Evolutionary conservation across 2,888 invertebrate genomes (phyloP).

Genomic region (Dolichomitus sp.): DNA sequence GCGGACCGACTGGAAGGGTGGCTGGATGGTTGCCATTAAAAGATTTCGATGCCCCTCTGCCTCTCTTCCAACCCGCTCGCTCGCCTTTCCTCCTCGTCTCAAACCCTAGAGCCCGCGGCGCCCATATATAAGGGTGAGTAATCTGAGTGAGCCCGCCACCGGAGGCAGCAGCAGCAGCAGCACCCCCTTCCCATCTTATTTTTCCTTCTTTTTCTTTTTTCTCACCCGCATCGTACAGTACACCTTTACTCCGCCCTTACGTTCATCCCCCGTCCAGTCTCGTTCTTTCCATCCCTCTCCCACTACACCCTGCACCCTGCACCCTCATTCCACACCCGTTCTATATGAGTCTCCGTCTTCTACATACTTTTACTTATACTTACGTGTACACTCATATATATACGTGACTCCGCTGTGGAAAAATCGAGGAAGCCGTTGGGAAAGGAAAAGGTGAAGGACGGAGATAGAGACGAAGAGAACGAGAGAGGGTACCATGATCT

Average conservation of each 20-base stretch:
- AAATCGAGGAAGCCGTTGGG: constrained; percentile 46
- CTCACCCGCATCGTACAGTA: constrained; percentile 69
- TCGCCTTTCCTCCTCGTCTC: constrained; percentile 67
- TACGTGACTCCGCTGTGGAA: constrained; percentile 54
- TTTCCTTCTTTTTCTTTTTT: constrained; percentile 59
- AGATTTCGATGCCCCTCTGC: constrained; percentile 80
- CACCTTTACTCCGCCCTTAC: constrained; percentile 65
- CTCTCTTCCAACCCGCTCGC: constrained; percentile 48
- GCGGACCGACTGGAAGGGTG: constrained; percentile 70
- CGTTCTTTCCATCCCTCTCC: constrained; percentile 11
- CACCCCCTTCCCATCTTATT: constrained; percentile 57
- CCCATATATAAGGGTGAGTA: constrained; percentile 84
- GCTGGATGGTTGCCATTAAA: constrained; percentile 84
- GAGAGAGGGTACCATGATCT: constrained; percentile 19
- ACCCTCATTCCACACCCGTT: constrained; percentile 68
- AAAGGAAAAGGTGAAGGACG: constrained; percentile 30
- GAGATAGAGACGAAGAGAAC: constrained; percentile 32
- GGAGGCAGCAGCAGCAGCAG: constrained; percentile 34
- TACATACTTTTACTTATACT: constrained; percentile 66
- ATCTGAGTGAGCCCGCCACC: constrained; percentile 75
- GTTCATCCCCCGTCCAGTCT: constrained; percentile 47
- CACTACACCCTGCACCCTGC: constrained; percentile 4
- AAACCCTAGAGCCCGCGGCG: constrained; percentile 71
- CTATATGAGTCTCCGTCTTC: constrained; percentile 55
- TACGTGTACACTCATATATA: constrained; percentile 48